These are phyloP conservation scores for Lepus timidus DNA, from an alignment of 2,113 vertebrate species.

Conservation along the genomic window DNA sequence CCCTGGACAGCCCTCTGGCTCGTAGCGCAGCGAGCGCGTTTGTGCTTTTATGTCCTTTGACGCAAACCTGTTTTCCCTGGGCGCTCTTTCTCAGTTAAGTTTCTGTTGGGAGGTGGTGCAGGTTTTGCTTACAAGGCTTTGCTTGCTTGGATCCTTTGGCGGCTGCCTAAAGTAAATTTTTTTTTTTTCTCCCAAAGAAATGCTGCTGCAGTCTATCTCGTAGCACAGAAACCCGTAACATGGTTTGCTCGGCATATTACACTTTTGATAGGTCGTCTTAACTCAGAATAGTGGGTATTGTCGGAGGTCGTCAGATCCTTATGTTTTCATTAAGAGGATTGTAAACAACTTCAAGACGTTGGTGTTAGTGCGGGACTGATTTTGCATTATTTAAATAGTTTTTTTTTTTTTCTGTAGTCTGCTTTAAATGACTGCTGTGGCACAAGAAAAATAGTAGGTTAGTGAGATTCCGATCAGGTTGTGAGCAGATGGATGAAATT, in stretches of 20 bases:
- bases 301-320: background rate
- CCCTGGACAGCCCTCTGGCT: no score
- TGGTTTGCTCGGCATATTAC: background rate
- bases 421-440: constrained; percentile 19
- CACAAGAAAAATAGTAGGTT: background rate
- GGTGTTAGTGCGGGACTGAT: background rate
- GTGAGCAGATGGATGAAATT: background rate
- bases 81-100: constrained; percentile 21
- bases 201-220: background rate
- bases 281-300: background rate
- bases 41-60: constrained; percentile 26
- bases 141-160: background rate
- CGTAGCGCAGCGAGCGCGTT: background rate
- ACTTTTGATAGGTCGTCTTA: background rate
- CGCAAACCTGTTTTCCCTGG: background rate
- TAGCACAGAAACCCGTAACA: background rate
- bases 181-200: background rate
- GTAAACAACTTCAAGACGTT: constrained; percentile 17
- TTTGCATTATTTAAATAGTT: constrained; percentile 15
- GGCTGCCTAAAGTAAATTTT: background rate
- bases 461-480: constrained; percentile 11
- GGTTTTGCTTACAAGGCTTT: constrained; percentile 6
- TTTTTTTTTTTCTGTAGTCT: background rate
- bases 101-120: background rate
- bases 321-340: constrained; percentile 34